These are phyloP conservation scores for Hippocampus abdominalis DNA, from an alignment of 2,113 vertebrate species.

Conservation along the genomic window DNA sequence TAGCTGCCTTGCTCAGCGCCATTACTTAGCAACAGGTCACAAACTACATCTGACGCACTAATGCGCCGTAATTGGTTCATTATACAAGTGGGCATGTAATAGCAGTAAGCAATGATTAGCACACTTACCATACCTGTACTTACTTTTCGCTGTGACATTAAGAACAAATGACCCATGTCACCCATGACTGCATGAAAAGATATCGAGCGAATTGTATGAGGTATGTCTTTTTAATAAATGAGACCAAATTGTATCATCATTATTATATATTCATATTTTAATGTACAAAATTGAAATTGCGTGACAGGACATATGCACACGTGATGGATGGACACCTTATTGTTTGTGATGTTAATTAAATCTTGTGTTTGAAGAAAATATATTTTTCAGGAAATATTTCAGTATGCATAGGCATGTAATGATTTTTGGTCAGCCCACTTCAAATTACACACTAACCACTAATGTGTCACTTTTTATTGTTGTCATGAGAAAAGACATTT, in stretches of 20 bases:
- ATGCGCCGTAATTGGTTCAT: conserved; percentile 49
- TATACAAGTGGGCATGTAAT: conserved; percentile 49
- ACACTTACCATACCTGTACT: conserved; percentile 23
- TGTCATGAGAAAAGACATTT: conserved; percentile 1
- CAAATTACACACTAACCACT: conserved; percentile 9
- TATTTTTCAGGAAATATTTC: not conserved
- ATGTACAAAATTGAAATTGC: too few species aligned
- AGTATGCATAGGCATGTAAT: too few species aligned
- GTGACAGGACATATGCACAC: too few species aligned
- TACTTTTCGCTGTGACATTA: conserved; percentile 15
- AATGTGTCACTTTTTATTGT: not conserved
- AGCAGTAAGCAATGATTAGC: conserved; percentile 41
- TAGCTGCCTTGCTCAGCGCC: conserved; percentile 21
- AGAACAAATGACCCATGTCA: not conserved
- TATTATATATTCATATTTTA: not conserved
- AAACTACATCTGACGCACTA: conserved; percentile 24
- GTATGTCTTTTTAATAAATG: not conserved
- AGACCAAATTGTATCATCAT: not conserved
- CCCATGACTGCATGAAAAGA: not conserved
- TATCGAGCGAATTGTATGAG: not conserved
- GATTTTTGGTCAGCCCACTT: not conserved
- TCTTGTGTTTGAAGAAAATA: not conserved
- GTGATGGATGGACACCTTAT: too few species aligned
- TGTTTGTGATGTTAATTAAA: too few species aligned
- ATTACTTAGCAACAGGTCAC: conserved; percentile 42